Conservation (phyloP, 53 echinoderm and acorn worm genomes). For the Actinopyga echinites region DNA sequence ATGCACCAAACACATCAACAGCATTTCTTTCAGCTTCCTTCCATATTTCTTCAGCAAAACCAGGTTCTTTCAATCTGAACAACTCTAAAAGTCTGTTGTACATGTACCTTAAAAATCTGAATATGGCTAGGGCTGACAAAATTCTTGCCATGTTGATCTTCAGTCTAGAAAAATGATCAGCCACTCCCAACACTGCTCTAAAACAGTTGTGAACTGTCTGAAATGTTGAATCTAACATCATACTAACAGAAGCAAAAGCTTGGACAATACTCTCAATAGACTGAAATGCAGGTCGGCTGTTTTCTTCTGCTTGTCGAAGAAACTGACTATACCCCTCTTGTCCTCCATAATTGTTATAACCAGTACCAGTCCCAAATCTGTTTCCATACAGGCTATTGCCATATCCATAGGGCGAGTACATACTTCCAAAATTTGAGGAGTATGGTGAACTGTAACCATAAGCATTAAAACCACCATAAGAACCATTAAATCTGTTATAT, state of each 20-base stretch:
- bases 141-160: conserved; percentile 87
- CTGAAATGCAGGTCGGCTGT: conserved; percentile 92
- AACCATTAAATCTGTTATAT: background rate
- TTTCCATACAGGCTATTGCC: conserved; percentile 55
- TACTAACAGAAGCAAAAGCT: conserved; percentile 91
- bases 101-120: conserved; percentile 80
- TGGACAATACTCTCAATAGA: conserved; percentile 97
- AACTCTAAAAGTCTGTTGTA: conserved; percentile 69
- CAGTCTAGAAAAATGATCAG: conserved; percentile 92
- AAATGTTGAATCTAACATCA: conserved; percentile 97
- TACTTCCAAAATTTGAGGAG: conserved; percentile 45
- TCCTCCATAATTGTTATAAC: conserved; percentile 9
- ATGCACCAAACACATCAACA: conserved; percentile 14
- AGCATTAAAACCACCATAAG: background rate
- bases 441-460: conserved; percentile 26
- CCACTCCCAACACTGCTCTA: conserved; percentile 90
- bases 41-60: conserved; percentile 90
- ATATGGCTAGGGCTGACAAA: conserved; percentile 81
- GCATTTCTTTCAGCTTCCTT: conserved; percentile 62
- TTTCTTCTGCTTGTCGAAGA: conserved; percentile 87
- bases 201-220: conserved; percentile 97
- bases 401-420: conserved; percentile 57
- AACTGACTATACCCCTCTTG: conserved; percentile 68
- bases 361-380: conserved; percentile 42
- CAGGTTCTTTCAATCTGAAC: conserved; percentile 59